These are phyloP conservation scores for Hirtodrosophila alboralis DNA, from an alignment of 2,888 invertebrate species.

Conservation along the genomic window DNA sequence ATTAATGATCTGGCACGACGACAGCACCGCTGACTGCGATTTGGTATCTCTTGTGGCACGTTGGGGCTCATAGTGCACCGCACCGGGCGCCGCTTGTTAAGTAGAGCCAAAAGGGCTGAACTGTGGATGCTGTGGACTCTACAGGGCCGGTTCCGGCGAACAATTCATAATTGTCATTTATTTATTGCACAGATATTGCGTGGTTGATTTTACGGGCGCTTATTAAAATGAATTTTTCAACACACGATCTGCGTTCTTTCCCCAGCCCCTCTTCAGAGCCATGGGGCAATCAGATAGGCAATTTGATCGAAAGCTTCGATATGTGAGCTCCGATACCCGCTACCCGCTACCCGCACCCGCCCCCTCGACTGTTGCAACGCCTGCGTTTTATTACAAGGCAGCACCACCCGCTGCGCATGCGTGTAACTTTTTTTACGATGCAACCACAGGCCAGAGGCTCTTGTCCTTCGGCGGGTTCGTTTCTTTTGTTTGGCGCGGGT, in stretches of 20 bases:
- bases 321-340: conserved; percentile 46
- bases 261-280: neutral
- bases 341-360: conserved; percentile 1
- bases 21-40: conserved; percentile 45
- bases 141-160: conserved; percentile 42
- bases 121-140: conserved; percentile 7
- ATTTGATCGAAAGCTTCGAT: conserved; percentile 83
- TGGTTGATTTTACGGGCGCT: conserved; percentile 82
- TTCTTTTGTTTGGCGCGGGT: conserved; percentile 69
- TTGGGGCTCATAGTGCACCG: conserved; percentile 55
- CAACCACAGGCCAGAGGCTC: conserved; percentile 16
- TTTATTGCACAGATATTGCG: conserved; percentile 81
- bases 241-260: conserved; percentile 32
- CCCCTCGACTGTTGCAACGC: neutral
- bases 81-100: conserved; percentile 60
- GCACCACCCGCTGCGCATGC: conserved; percentile 71
- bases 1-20: conserved; percentile 80
- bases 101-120: conserved; percentile 32
- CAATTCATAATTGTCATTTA: conserved; percentile 84
- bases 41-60: conserved; percentile 4
- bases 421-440: conserved; percentile 62
- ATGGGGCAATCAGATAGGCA: conserved; percentile 77
- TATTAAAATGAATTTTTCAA: conserved; percentile 82
- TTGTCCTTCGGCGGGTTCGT: conserved; percentile 58
- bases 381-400: conserved; percentile 62